Evolutionary conservation across 1,140 invertebrate genomes (phyloP).

Genomic region (Zaprionus ornatus): DNA sequence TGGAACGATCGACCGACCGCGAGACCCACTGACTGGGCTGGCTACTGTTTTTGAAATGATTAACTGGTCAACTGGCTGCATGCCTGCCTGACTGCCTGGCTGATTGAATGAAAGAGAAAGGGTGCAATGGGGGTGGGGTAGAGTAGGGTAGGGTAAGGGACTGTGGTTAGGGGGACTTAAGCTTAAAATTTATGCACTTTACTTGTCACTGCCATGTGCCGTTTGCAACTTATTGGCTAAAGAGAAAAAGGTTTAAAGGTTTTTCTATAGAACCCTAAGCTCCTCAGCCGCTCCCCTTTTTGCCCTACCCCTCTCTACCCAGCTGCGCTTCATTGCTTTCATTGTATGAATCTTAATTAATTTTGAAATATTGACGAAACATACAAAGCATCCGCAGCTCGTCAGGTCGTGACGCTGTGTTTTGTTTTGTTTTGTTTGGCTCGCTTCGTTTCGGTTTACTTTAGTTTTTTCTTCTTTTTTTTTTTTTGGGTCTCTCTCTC

Average conservation of each 20-base stretch:
- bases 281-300: neutral
- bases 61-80: slow-evolving; percentile 41
- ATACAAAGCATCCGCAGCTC: slow-evolving; percentile 21
- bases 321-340: slow-evolving; percentile 9
- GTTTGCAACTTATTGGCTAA: slow-evolving; percentile 17
- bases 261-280: slow-evolving; percentile 35
- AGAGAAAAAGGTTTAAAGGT: slow-evolving; percentile 15
- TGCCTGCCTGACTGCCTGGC: slow-evolving; percentile 23
- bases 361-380: slow-evolving; percentile 64
- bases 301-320: neutral
- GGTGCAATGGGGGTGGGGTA: neutral
- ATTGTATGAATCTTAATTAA: slow-evolving; percentile 73
- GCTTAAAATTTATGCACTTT: slow-evolving; percentile 55
- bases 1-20: slow-evolving; percentile 17
- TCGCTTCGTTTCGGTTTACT: slow-evolving; percentile 13
- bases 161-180: neutral
- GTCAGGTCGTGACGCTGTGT: slow-evolving; percentile 7
- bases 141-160: neutral
- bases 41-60: slow-evolving; percentile 45
- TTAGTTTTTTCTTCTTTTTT: neutral
- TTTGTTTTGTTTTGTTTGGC: slow-evolving; percentile 6
- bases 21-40: slow-evolving; percentile 2
- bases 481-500: neutral
- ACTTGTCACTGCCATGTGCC: slow-evolving; percentile 34
- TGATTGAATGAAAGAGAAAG: slow-evolving; percentile 25